Percentiles rank a stretch among this genome's conserved stretches.
Evolutionary conservation across 2,888 invertebrate genomes (phyloP).

Genomic region (Diarsia dahlii): DNA sequence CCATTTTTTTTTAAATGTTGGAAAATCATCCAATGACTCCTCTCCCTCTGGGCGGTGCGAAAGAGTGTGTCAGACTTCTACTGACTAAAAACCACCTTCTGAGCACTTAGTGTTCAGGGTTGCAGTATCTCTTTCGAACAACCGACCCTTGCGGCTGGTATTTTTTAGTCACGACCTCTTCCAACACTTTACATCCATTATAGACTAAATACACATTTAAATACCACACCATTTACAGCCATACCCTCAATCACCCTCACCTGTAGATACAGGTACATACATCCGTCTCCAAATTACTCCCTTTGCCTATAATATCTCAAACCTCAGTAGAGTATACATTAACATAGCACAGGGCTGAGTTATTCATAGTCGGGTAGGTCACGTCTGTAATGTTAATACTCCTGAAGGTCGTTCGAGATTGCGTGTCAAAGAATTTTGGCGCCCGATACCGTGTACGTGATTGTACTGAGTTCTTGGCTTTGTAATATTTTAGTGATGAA

Average conservation of each 20-base stretch:
- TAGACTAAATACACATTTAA: neutral
- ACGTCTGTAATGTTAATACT: slow-evolving; percentile 70
- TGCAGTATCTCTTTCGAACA: no score
- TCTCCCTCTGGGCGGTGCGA: no score
- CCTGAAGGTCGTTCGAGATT: slow-evolving; percentile 49
- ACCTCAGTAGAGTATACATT: slow-evolving; percentile 43
- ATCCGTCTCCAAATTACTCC: slow-evolving; percentile 3
- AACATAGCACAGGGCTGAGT: slow-evolving; percentile 65
- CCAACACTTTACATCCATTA: no score
- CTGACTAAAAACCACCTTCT: no score
- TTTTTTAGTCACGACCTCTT: no score
- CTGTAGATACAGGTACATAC: neutral
- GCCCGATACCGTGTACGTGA: slow-evolving; percentile 47
- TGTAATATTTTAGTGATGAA: neutral
- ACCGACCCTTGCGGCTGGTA: no score
- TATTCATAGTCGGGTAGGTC: slow-evolving; percentile 66
- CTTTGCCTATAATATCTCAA: slow-evolving; percentile 40
- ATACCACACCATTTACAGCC: neutral
- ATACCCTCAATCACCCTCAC: neutral
- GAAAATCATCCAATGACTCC: no score
- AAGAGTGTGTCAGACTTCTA: no score
- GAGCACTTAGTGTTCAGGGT: no score
- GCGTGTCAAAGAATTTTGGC: slow-evolving; percentile 61
- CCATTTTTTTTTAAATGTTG: no score
- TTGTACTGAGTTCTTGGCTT: slow-evolving; percentile 10